Percentiles rank a stretch among this genome's conserved stretches.
Conservation (phyloP, 2,797 vertebrate species). For the Eulemur coronatus region DNA sequence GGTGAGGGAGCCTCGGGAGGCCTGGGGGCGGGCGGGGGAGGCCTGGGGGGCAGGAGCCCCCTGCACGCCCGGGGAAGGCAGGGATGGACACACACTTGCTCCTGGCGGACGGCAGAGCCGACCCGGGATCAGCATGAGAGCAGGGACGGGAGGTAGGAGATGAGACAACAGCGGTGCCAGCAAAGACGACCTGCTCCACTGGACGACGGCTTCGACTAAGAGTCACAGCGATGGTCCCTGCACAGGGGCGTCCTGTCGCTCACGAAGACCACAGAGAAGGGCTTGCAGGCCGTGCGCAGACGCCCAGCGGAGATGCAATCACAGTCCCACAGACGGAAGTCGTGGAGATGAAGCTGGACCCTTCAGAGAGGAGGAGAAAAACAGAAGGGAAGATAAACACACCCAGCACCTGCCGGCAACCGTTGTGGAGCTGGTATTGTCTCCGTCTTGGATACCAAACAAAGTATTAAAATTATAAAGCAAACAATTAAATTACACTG, state of each 20-base stretch:
- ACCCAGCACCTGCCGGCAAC: fast-evolving
- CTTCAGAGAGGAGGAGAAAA: not conserved
- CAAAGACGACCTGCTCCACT: too few species aligned
- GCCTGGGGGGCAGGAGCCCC: too few species aligned
- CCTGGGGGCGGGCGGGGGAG: not conserved
- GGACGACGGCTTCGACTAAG: not conserved
- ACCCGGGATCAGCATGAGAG: fast-evolving
- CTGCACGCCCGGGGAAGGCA: too few species aligned
- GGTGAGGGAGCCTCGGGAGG: not conserved
- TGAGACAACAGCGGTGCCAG: fast-evolving
- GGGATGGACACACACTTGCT: not conserved
- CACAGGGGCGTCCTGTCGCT: fast-evolving
- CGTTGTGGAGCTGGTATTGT: fast-evolving
- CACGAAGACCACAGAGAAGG: too few species aligned
- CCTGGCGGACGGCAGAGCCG: not conserved
- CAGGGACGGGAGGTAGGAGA: not conserved
- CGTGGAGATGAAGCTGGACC: not conserved
- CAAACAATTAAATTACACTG: not conserved
- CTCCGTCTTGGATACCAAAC: not conserved
- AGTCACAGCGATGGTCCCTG: too few species aligned
- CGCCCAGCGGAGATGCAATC: too few species aligned
- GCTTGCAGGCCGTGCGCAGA: too few species aligned
- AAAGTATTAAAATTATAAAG: not conserved
- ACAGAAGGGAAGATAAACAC: not conserved
- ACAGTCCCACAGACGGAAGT: not conserved